Base-by-base conservation (phyloP, 30 jellyfish, hydroid and myxozoan species). In the Turritopsis dohrnii region DNA sequence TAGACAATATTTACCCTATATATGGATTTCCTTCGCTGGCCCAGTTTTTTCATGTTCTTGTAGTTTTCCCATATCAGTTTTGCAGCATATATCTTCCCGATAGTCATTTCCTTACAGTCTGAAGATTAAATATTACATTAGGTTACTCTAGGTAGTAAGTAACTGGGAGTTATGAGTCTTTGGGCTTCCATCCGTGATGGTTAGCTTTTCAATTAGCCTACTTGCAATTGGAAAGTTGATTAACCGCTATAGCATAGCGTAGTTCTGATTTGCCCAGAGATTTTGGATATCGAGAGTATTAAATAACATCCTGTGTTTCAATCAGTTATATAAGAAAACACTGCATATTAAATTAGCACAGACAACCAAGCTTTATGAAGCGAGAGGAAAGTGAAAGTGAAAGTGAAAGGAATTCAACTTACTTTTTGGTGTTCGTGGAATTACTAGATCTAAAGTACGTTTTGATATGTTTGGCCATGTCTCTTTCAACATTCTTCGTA, bases 391-490 rank as follows among this genome's bases (percentile, higher is more conserved):
- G 60, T 41, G 13, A 41, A 41, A 41, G 60, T 13, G 9, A n/a
- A n/a, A n/a, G n/a, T n/a, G n/a, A n/a, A n/a, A 41, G 60, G 5
- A 41, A 41, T 69, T 16, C 18, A 71, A 72, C 69, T 22, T 76
- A 76, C 84, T 76, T 76, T 22, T 29, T 1, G 84, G 84, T 1
- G 72, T 52, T 18, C 84, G 65, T 28, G 96, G 96, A 60, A 89
- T 90, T 22, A 89, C 94, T 29, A 87, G 72, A 82, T 89, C 96
- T 93, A 89, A 76, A 16, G 96, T 89, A 30, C 88, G 88, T 84
- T 89, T 89, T 31, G 96, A 79, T 31, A 89, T 81, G 54, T 83
- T 54, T 0, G 94, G 93, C 90, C 90, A 88, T 22, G 74, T 90
- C 20, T 87, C 84, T 28, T 86, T 84, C 90, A 89, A 66, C 88